Evolutionary conservation across 2,113 vertebrate species (phyloP), one percentile per base, ranked within the genome.

Genomic region (Murina feae): DNA sequence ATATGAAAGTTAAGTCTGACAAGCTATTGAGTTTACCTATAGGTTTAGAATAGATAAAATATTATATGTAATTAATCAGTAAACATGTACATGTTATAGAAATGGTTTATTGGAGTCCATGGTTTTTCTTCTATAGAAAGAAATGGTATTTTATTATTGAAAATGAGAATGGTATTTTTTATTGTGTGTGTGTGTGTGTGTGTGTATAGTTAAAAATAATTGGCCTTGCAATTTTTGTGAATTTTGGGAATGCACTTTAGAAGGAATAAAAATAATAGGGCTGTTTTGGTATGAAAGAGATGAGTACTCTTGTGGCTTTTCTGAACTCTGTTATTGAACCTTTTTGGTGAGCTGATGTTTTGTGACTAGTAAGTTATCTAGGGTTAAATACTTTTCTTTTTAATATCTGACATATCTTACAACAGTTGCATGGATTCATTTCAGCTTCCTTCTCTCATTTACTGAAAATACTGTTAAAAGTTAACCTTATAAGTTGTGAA

Each of bases 391-490:
- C 68, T 17, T 71, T 21, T 74, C 37, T 85, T 76, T 89, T 66
- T 53, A 53, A 30, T 66, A 85, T 76, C 11, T 71, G 71, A 58
- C 25, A 63, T 39, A 81, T 44, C 9, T 75, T 21, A 55, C 42
- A 90, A 68, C 32, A 96, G 9, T 79, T 81, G 53, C 69, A 49
- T 74, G 69, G 79, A 94, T 89, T 94, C 42, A 86, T 21, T 81
- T 89, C 39, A 49, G 9, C 23, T 80, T 83, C 28, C 17, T 80
- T 86, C 28, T 84, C 42, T 86, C 42, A 58, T 90, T 91, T 96
- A 63, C 21, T 68, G 32, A 93, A 90, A 93, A 60, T 92, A 32
- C 32, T 68, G 44, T 79, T 95, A 80, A 80, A 93, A 78, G 71
- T 93, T 69, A 86, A 14, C 66, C 25, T 92, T 74, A 80, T 74